Percentiles rank a stretch among this genome's conserved stretches.
Evolutionary conservation across 2,888 invertebrate species (phyloP).

Genomic region (Macrosiphum euphorbiae): DNA sequence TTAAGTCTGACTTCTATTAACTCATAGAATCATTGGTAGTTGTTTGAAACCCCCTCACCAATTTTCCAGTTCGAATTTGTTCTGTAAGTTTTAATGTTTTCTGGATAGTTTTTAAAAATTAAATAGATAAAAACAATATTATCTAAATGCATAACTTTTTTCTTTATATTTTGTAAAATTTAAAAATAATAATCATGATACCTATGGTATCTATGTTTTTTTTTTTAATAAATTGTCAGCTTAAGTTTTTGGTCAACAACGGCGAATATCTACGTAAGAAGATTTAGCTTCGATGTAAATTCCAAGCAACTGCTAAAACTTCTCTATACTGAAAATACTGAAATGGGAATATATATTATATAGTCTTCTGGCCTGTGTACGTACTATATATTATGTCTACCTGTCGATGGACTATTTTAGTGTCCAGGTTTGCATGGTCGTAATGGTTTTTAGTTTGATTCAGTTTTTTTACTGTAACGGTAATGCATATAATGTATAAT

Average conservation of each 20-base stretch:
- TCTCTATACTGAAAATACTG: too few species aligned
- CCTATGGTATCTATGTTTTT: too few species aligned
- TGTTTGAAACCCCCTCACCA: background rate
- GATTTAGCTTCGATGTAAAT: background rate
- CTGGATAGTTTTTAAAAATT: background rate
- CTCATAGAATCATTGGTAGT: background rate
- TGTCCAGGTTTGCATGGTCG: background rate
- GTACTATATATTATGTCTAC: background rate
- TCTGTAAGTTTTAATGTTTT: background rate
- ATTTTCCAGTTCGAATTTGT: background rate
- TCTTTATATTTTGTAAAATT: background rate
- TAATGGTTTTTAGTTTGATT: background rate
- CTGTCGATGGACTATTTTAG: background rate
- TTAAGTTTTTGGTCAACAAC: background rate
- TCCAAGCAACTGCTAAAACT: background rate
- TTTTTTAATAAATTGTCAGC: background rate
- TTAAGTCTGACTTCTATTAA: background rate
- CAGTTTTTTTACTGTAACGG: background rate
- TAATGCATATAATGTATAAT: background rate
- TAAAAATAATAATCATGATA: background rate
- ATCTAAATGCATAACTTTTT: background rate
- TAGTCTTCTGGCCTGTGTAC: background rate
- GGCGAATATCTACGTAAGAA: background rate
- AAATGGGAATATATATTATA: background rate
- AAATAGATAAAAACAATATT: background rate